A percentile compares a stretch with the other conserved stretches of the same genome.
Evolutionary conservation across 2,888 invertebrate genomes (phyloP).

Genomic region (Ormyrus thymus): DNA sequence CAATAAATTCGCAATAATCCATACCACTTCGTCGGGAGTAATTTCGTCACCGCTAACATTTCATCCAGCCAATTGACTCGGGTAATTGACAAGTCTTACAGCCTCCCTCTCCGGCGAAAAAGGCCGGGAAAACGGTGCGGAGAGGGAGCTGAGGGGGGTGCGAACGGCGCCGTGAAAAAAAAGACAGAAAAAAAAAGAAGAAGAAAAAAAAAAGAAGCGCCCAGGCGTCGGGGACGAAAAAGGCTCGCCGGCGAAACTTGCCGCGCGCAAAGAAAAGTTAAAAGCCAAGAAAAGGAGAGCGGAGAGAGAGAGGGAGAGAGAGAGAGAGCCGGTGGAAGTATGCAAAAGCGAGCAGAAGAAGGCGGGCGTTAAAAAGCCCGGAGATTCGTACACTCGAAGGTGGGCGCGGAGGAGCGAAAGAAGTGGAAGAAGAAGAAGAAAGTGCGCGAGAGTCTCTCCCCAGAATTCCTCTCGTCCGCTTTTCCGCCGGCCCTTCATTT

Average conservation of each 20-base stretch:
- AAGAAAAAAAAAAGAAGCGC: neutral
- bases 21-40: neutral
- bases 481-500: conserved; percentile 52
- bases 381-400: neutral
- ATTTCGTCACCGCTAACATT: conserved; percentile 7
- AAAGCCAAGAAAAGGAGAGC: conserved; percentile 2
- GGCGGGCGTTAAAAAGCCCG: conserved; percentile 27
- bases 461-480: conserved; percentile 1
- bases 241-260: neutral
- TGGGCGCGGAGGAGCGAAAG: neutral
- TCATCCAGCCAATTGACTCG: conserved; percentile 18
- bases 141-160: too few species aligned
- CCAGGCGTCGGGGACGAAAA: neutral
- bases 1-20: neutral
- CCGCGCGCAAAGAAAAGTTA: conserved; percentile 22
- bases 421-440: neutral
- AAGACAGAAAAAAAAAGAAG: neutral
- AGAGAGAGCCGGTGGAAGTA: conserved; percentile 12
- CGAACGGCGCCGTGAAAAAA: too few species aligned
- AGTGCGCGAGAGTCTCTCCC: neutral
- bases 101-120: neutral
- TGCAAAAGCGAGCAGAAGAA: conserved; percentile 21
- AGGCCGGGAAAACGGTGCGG: too few species aligned
- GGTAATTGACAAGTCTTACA: conserved; percentile 19
- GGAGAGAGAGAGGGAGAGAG: neutral